Base-by-base conservation (phyloP, 1,140 invertebrate species). In the Papilio helenus region DNA sequence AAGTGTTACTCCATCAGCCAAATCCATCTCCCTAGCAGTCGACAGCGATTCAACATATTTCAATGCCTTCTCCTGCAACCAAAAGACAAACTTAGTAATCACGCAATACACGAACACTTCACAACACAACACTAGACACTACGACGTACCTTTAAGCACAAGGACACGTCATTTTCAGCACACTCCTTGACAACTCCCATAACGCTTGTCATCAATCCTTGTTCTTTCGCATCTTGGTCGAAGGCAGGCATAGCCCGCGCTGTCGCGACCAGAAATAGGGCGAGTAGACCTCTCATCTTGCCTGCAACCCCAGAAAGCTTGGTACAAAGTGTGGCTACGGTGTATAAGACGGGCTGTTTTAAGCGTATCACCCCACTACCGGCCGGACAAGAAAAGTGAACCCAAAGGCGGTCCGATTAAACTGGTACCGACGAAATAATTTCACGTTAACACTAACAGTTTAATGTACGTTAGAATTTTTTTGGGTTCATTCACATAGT, bases 1-100 rank as follows among this genome's bases (percentile, higher is more conserved):
- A 78, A 98, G 95, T 72, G 96, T 96, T 79, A 98, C 95, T 46
- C 97, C 97, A 83, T 97, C 97, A 79, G 95, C 92, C 14, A 98
- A 88, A 84, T 95, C 94, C 86, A 95, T 89, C 83, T 95, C 92
- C 80, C 94, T 86, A 61, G 89, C 89, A 1, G 92, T 89, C 14
- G 88, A 86, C 58, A 93, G 81, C 55, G 84, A 89, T 80, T 93
- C 91, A 76, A 92, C 88, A 83, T 92, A 93, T 79, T 91, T 93
- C 86, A 94, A 84, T 23, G 91, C 91, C 80, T 90, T 94, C 86
- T 94, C 92, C 92, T 94, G 92, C 85, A 93, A 93, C 78, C 85
- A 92, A 92, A 94, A 89, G 76, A 86, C 51, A 87, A 80, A 86
- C 81, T 84, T 83, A 81, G 76, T 83, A 86, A 76, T 55, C 68